Percentiles rank a stretch among this genome's conserved stretches.
phyloP scores from a whole-genome alignment of 2,113 vertebrate species.

The Rhinopithecus roxellana region DNA sequence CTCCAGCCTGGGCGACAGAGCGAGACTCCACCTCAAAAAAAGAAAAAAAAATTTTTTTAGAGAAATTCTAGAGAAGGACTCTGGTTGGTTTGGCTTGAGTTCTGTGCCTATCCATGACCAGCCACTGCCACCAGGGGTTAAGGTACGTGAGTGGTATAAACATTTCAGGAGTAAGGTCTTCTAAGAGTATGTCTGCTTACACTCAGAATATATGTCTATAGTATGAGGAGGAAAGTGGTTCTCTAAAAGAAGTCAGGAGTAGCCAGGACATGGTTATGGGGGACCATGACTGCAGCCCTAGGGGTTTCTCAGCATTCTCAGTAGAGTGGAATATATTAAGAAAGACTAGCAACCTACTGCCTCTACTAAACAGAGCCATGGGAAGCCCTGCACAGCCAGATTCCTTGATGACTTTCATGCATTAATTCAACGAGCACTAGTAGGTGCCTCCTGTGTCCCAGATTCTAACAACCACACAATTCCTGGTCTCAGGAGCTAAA shows the following conservation, averaged over 20 bases:
- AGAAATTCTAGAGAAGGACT: not conserved
- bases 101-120: not conserved
- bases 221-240: not conserved
- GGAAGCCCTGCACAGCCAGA: not conserved
- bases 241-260: not conserved
- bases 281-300: not conserved
- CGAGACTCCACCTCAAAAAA: no score
- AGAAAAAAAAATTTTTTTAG: no score
- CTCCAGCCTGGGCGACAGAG: no score
- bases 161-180: not conserved
- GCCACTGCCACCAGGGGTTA: not conserved
- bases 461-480: not conserved
- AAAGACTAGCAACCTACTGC: not conserved
- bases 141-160: not conserved
- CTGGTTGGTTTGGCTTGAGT: not conserved
- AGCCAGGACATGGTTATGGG: not conserved
- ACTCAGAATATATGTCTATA: not conserved
- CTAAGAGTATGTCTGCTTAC: not conserved
- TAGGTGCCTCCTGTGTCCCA: not conserved
- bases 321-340: fast-evolving
- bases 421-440: not conserved
- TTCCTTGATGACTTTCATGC: not conserved
- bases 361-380: not conserved
- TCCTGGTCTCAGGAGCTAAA: no score
- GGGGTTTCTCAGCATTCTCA: fast-evolving